Conservation (phyloP, 2,888 invertebrate species). For the Phaedon cochleariae region DNA sequence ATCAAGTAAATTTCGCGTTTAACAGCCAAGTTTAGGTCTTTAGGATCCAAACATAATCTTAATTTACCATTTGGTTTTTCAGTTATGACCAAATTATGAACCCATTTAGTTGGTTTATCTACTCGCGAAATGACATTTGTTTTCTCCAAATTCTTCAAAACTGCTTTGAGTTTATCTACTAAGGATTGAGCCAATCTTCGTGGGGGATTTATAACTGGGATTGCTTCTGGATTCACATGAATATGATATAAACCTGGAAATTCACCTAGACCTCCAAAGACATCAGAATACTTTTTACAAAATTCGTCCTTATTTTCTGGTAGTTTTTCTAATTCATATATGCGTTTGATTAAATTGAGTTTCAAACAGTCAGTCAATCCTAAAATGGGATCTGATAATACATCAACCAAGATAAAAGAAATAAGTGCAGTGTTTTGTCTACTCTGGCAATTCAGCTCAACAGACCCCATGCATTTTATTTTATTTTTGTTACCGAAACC, state of each 20-base stretch:
- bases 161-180: background rate
- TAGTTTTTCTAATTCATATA: conserved; percentile 7
- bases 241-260: conserved; percentile 21
- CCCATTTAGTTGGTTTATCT: background rate
- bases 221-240: background rate
- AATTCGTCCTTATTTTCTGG: conserved; percentile 9
- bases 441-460: background rate
- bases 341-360: conserved; percentile 14
- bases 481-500: no score
- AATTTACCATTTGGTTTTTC: background rate
- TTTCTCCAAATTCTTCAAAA: background rate
- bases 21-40: background rate
- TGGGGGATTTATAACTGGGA: background rate
- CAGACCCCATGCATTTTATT: no score
- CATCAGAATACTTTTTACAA: background rate
- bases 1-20: background rate
- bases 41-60: background rate
- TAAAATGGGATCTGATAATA: no score
- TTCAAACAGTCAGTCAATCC: conserved; percentile 12
- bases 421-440: no score
- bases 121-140: background rate
- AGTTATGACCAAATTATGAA: background rate
- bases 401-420: no score
- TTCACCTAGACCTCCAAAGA: conserved; percentile 17
- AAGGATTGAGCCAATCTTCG: background rate